Evolutionary conservation across 2,113 vertebrate species (phyloP), one percentile per base, ranked within the genome.

Genomic region (Bubo bubo): DNA sequence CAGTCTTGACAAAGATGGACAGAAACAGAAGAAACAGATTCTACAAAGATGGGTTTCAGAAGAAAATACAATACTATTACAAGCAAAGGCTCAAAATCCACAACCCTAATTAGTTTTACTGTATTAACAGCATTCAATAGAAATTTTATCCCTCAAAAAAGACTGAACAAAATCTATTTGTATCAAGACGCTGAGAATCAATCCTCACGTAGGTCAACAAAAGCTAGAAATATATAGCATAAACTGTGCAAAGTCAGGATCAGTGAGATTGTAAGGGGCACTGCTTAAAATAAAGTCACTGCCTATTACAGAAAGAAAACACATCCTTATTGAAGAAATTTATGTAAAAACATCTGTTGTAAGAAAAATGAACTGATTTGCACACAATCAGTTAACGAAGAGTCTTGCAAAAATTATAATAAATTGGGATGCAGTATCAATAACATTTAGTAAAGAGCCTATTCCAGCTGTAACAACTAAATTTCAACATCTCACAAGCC

Each of bases 1-100:
- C 24, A 2, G 20, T 86, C 64, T 92, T 50, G 21, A 88, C 39
- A 89, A 86, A 83, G 63, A 79, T 45, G 70, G 90, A 81, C 30
- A 90, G 80, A 91, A 93, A 83, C 2, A 77, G 59, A 85, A 79
- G 75, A 92, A 88, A 87, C 30, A 75, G 41, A 80, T 59, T 88
- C 94, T 91, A 93, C 72, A 87, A 52, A 81, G 72, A 79, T 22
- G 39, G 7, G 34, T 84, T 96, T 81, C 76, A 89, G 88, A 86
- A 90, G n/a, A 84, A 86, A 91, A 92, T 8, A 86, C 24, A 24
- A 5, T 88, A 53, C 59, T 62, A 37, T 49, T 45, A 37, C 1
- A 88, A 63, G 32, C 24, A 41, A 59, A 53, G 92, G 15, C 47
- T 89, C 37, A 67, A 88, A 66, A 94, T 30, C 83, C 32, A 79